Conservation (phyloP, 2,888 invertebrate species). For the Leuctra nigra region DNA sequence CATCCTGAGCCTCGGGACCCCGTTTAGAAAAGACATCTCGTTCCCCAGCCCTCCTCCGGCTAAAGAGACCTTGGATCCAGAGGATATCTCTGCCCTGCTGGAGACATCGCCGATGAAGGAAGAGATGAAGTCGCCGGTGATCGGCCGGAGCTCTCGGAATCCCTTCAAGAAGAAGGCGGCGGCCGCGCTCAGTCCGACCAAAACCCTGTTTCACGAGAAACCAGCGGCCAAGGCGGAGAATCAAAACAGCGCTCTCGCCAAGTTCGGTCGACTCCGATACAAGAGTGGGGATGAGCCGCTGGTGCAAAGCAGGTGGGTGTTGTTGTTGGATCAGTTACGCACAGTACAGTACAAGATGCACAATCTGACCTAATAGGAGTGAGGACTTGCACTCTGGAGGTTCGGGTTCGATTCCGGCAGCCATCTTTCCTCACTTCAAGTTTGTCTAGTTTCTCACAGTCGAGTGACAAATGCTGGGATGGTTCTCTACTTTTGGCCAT, state of each 20-base stretch:
- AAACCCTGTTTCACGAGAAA: neutral
- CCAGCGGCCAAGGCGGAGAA: neutral
- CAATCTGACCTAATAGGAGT: neutral
- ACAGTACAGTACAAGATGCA: neutral
- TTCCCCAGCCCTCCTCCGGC: too few species aligned
- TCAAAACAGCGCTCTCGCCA: slow-evolving; percentile 23
- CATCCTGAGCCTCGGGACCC: too few species aligned
- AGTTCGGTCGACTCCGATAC: slow-evolving; percentile 9
- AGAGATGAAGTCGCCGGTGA: slow-evolving; percentile 15
- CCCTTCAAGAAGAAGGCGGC: slow-evolving; percentile 19
- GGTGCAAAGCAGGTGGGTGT: slow-evolving; percentile 25
- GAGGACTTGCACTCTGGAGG: neutral
- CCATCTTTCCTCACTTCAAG: too few species aligned
- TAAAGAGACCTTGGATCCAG: slow-evolving; percentile 1
- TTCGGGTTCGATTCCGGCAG: too few species aligned
- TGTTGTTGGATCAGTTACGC: neutral
- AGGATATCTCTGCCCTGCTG: neutral
- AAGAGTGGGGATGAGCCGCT: slow-evolving; percentile 10
- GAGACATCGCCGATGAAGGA: neutral
- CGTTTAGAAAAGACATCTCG: too few species aligned
- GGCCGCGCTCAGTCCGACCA: too few species aligned
- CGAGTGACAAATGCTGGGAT: too few species aligned
- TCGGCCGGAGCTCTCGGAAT: slow-evolving; percentile 8
- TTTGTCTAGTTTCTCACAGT: too few species aligned
- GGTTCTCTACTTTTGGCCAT: too few species aligned